A percentile compares a stretch with the other conserved stretches of the same genome.
Conservation (phyloP, 2,888 invertebrate genomes). For the Eugnorisma glareosa region DNA sequence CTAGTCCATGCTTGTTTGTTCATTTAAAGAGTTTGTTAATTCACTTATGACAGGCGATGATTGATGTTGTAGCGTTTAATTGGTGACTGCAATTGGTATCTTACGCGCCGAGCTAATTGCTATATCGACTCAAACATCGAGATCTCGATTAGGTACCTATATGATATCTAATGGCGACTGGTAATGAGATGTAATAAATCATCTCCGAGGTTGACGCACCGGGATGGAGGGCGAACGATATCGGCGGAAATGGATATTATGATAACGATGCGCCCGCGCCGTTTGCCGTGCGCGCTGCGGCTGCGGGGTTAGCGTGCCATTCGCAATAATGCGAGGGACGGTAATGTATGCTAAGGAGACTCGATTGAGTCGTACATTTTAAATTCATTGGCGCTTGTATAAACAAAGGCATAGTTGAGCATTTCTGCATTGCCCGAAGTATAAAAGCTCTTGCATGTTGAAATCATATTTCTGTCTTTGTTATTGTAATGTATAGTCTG, state of each 20-base stretch:
- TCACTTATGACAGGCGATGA: slow-evolving; percentile 73
- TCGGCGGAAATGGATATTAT: slow-evolving; percentile 82
- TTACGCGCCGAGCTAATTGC: slow-evolving; percentile 60
- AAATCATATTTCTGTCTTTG: slow-evolving; percentile 58
- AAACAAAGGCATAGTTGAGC: slow-evolving; percentile 66
- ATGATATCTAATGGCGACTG: slow-evolving; percentile 72
- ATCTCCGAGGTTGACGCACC: slow-evolving; percentile 73
- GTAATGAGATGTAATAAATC: slow-evolving; percentile 82
- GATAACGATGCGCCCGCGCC: slow-evolving; percentile 78
- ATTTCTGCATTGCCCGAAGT: slow-evolving; percentile 51
- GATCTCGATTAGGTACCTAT: slow-evolving; percentile 74
- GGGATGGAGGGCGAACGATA: slow-evolving; percentile 73
- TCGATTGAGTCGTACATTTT: slow-evolving; percentile 67
- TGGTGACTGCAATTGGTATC: slow-evolving; percentile 72
- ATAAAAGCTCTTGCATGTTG: slow-evolving; percentile 43
- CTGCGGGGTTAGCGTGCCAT: slow-evolving; percentile 65
- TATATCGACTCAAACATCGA: slow-evolving; percentile 68
- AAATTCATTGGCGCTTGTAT: slow-evolving; percentile 69
- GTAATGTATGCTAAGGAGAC: slow-evolving; percentile 65
- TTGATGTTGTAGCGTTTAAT: slow-evolving; percentile 76
- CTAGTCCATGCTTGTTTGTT: slow-evolving; percentile 66
- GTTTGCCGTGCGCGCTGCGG: slow-evolving; percentile 58
- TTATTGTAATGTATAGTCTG: slow-evolving; percentile 59
- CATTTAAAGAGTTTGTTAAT: slow-evolving; percentile 64
- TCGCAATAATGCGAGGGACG: slow-evolving; percentile 65